A percentile compares a stretch with the other conserved stretches of the same genome.
These are phyloP conservation scores for Orthonyx spaldingii DNA, from an alignment of 2,113 vertebrate genomes.

Conservation along the genomic window DNA sequence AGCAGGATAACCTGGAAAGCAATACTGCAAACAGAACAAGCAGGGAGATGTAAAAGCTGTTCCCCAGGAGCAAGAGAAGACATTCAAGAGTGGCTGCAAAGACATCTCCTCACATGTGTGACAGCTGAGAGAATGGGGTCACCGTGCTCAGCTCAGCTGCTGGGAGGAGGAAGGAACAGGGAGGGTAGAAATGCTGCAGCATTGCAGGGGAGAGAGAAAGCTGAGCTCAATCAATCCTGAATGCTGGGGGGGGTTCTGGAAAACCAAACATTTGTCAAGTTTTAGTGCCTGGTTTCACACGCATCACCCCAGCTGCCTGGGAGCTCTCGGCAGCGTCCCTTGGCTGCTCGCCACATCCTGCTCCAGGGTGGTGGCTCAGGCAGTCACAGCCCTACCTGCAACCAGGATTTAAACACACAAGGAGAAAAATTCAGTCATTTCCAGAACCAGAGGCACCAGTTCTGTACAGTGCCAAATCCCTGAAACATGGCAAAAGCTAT, in stretches of 20 bases:
- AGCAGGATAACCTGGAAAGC: not conserved
- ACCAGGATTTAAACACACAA: not conserved
- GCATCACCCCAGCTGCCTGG: not conserved
- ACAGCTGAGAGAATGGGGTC: not conserved
- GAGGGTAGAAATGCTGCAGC: not conserved
- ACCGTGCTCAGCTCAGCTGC: not conserved
- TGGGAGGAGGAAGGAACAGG: not conserved
- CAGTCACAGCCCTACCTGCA: constrained; percentile 3
- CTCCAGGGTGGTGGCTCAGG: constrained; percentile 37
- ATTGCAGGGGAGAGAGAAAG: not conserved
- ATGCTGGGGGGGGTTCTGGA: not conserved
- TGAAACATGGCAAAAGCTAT: not conserved
- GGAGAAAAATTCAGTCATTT: constrained; percentile 9
- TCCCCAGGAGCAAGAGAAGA: not conserved
- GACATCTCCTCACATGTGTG: not conserved
- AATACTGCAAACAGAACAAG: not conserved
- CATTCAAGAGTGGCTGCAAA: not conserved
- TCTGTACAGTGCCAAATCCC: not conserved
- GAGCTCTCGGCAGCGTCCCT: constrained; percentile 3
- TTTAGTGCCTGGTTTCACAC: constrained; percentile 13
- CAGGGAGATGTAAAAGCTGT: not conserved
- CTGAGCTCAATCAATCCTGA: not conserved
- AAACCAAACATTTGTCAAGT: constrained; percentile 52
- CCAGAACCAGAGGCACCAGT: not conserved
- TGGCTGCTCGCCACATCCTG: constrained; percentile 64